Conservation (phyloP, 2,113 vertebrate species). For the Clinocottus analis region DNA sequence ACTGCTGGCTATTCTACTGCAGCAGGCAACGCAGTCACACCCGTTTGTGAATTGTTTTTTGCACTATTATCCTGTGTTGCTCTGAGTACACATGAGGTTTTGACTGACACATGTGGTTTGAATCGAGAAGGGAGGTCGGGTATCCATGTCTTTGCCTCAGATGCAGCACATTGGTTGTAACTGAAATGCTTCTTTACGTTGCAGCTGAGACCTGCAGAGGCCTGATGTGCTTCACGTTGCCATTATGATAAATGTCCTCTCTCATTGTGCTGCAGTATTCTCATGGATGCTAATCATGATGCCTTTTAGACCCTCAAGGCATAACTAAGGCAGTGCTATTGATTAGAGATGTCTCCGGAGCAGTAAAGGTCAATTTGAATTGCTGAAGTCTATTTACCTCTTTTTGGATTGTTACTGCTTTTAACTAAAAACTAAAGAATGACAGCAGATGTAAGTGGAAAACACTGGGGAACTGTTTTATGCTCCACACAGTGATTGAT, state of each 20-base stretch:
- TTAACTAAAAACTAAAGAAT: slow-evolving; percentile 19
- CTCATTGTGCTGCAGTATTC: slow-evolving; percentile 31
- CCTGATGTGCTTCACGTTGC: background rate
- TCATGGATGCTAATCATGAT: slow-evolving; percentile 64
- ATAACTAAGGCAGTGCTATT: slow-evolving; percentile 61
- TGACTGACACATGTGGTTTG: background rate
- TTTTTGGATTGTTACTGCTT: slow-evolving; percentile 28
- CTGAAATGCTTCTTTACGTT: background rate
- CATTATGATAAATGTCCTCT: slow-evolving; percentile 28
- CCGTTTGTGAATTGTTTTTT: background rate
- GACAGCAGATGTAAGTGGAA: slow-evolving; percentile 11
- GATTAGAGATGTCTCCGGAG: slow-evolving; percentile 67
- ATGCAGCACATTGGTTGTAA: background rate
- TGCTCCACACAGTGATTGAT: slow-evolving; percentile 47
- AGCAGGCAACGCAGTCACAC: background rate
- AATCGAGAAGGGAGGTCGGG: background rate
- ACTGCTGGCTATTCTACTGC: background rate
- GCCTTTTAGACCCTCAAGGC: slow-evolving; percentile 47
- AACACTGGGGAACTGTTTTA: slow-evolving; percentile 16
- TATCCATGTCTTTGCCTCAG: background rate
- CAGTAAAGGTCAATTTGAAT: slow-evolving; percentile 58
- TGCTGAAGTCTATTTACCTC: slow-evolving; percentile 41
- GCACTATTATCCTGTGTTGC: background rate
- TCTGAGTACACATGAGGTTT: background rate
- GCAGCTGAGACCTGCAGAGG: background rate